Conservation (phyloP, 2,113 vertebrate genomes). For the Thermophis baileyi region DNA sequence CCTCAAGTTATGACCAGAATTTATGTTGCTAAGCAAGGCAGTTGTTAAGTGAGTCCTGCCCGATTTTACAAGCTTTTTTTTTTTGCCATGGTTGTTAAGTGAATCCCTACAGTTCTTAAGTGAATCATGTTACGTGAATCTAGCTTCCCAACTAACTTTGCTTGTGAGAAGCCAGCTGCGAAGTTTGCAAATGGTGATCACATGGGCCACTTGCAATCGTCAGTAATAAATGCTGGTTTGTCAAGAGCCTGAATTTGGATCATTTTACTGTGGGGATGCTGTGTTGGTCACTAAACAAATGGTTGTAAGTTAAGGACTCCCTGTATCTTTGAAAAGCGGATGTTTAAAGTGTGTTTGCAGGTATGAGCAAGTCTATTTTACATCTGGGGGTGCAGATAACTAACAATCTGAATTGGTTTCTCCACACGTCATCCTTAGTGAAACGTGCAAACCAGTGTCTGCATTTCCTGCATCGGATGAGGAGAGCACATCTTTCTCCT, state of each 20-base stretch:
- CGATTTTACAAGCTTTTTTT: background rate
- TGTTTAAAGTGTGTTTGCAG: background rate
- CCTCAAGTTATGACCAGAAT: background rate
- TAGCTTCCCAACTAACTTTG: background rate
- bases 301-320: background rate
- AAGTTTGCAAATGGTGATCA: background rate
- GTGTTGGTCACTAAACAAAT: background rate
- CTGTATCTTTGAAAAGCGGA: background rate
- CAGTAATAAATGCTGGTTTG: background rate
- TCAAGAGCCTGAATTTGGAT: background rate
- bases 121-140: background rate
- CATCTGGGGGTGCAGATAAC: too few species aligned
- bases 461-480: too few species aligned
- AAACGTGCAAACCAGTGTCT: too few species aligned
- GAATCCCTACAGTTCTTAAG: background rate
- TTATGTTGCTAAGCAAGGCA: background rate
- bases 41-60: background rate
- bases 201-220: background rate
- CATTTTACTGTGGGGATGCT: background rate
- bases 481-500: too few species aligned
- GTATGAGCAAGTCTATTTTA: background rate
- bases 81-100: background rate
- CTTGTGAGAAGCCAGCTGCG: background rate
- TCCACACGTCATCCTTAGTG: too few species aligned
- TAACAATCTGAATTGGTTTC: too few species aligned